Percentiles rank a stretch among this genome's conserved stretches.
phyloP scores from a whole-genome alignment of 1,140 invertebrate genomes.

The Riptortus pedestris region DNA sequence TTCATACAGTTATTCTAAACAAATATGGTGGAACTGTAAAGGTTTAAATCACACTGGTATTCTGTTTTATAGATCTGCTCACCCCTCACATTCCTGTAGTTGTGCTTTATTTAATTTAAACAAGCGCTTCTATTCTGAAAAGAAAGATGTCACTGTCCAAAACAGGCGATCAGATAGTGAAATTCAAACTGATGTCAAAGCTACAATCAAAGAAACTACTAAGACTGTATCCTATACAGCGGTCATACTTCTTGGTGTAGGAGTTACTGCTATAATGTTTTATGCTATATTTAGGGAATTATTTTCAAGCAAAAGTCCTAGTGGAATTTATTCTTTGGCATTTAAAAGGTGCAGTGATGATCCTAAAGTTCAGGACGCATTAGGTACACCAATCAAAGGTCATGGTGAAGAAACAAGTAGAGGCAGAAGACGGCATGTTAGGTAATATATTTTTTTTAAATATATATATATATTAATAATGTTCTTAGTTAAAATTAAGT shows the following conservation, averaged over 20 bases:
- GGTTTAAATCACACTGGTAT: no score
- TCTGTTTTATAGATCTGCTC: no score
- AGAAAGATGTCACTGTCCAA: slow-evolving; percentile 34
- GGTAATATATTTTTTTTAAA: no score
- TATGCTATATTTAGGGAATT: slow-evolving; percentile 74
- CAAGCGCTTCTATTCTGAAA: slow-evolving; percentile 8
- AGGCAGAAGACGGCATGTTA: slow-evolving; percentile 54
- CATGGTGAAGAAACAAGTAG: slow-evolving; percentile 74
- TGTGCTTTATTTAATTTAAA: no score
- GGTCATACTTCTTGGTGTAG: slow-evolving; percentile 66
- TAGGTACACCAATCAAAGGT: slow-evolving; percentile 78
- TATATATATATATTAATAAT: no score
- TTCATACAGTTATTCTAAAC: no score
- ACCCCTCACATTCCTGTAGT: no score
- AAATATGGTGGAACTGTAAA: no score
- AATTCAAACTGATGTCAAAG: slow-evolving; percentile 49
- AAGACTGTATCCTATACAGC: slow-evolving; percentile 72
- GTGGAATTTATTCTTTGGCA: slow-evolving; percentile 70
- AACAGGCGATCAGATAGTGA: slow-evolving; percentile 36
- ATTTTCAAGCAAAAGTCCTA: slow-evolving; percentile 75
- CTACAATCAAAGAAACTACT: slow-evolving; percentile 75
- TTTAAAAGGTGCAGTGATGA: slow-evolving; percentile 60
- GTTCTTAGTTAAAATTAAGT: neutral
- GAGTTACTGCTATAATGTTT: slow-evolving; percentile 65
- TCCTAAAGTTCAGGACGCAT: slow-evolving; percentile 54